phyloP scores from a whole-genome alignment of 1,140 invertebrate genomes.

The Heliothis virescens region DNA sequence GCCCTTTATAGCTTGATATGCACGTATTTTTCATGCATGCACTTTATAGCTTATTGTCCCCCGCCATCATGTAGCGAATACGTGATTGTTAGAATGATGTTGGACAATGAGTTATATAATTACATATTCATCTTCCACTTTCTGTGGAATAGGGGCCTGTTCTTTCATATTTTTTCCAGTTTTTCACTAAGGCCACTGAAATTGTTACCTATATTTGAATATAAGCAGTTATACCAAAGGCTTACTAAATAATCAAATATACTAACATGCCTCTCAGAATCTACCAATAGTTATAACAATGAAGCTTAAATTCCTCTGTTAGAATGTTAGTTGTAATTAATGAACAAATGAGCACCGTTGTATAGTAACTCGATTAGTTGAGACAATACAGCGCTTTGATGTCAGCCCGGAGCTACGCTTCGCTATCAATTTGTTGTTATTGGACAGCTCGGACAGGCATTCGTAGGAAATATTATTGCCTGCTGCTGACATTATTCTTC shows the following conservation, averaged over 20 bases:
- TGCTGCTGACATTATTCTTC: background rate
- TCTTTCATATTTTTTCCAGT: too few relatives aligned
- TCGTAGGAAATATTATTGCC: background rate
- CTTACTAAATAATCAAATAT: too few relatives aligned
- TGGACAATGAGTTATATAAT: conserved; percentile 3
- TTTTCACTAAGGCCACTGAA: too few relatives aligned
- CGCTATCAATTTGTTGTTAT: conserved; percentile 17
- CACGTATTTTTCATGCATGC: conserved; percentile 2
- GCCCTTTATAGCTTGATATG: background rate
- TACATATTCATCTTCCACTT: too few relatives aligned
- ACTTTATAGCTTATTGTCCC: conserved; percentile 15
- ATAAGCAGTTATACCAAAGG: too few relatives aligned
- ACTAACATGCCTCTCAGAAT: too few relatives aligned
- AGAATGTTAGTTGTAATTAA: conserved; percentile 16
- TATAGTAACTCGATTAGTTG: conserved; percentile 8
- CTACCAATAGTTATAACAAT: background rate
- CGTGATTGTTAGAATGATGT: conserved; percentile 21
- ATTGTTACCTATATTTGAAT: too few relatives aligned
- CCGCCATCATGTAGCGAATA: background rate
- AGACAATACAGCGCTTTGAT: conserved; percentile 26
- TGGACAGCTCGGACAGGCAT: background rate
- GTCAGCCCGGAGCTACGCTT: background rate
- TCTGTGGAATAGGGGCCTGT: too few relatives aligned
- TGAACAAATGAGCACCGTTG: background rate
- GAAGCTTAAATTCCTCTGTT: background rate